phyloP scores from a whole-genome alignment of 2,888 invertebrate species.

The Cheilosia pagana region DNA sequence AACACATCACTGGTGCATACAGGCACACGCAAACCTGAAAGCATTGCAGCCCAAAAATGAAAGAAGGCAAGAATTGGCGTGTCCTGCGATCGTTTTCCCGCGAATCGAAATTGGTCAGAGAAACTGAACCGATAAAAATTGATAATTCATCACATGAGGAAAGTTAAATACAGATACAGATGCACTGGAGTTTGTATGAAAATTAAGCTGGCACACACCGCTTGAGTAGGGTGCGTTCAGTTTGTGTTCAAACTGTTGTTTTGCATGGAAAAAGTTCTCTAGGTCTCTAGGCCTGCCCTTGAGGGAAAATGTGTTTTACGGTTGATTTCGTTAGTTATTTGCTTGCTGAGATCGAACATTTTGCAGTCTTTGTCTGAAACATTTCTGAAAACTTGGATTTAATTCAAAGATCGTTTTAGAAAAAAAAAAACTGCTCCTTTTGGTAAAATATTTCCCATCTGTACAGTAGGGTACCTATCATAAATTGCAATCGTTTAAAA shows the following conservation, averaged over 20 bases:
- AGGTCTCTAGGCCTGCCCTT: too few species aligned
- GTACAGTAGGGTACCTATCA: too few species aligned
- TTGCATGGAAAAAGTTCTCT: too few species aligned
- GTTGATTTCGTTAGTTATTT: too few species aligned
- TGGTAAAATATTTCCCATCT: too few species aligned
- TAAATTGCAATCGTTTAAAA: too few species aligned
- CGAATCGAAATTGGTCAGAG: constrained; percentile 59
- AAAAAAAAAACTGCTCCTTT: too few species aligned
- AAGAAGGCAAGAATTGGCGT: constrained; percentile 41
- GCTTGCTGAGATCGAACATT: too few species aligned
- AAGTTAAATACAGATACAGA: not conserved
- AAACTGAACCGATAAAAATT: constrained; percentile 70
- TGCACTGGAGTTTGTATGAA: not conserved
- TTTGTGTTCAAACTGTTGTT: not conserved
- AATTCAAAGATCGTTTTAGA: too few species aligned
- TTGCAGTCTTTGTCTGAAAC: too few species aligned
- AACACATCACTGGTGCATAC: constrained; percentile 9
- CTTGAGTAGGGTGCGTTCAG: constrained; percentile 23
- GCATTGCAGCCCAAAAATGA: constrained; percentile 2
- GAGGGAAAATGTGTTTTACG: too few species aligned
- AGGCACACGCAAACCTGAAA: constrained; percentile 26
- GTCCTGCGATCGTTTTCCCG: constrained; percentile 60
- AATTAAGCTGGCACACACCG: not conserved
- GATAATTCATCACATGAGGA: constrained; percentile 51
- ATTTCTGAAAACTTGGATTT: too few species aligned